Evolutionary conservation across 2,113 vertebrate genomes (phyloP).

Genomic region (Zeus faber): DNA sequence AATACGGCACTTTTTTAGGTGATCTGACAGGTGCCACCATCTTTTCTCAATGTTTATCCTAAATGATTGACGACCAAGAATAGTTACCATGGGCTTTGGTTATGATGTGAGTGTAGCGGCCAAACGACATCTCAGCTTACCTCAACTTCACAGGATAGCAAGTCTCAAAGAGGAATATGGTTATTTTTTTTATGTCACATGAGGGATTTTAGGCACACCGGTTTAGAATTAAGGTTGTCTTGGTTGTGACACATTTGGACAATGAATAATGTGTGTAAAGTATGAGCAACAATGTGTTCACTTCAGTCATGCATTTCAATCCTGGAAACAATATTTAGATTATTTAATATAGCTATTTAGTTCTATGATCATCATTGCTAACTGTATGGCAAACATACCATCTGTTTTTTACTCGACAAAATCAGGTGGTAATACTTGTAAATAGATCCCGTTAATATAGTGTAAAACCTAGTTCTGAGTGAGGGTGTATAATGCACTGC

Average conservation of each 20-base stretch:
- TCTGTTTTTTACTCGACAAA: no score
- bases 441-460: no score
- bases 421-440: no score
- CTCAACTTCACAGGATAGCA: slow-evolving; percentile 33
- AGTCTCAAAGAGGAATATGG: slow-evolving; percentile 26
- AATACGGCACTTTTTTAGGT: slow-evolving; percentile 11
- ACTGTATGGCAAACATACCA: no score
- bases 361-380: no score
- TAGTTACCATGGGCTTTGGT: slow-evolving; percentile 34
- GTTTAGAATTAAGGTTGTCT: slow-evolving; percentile 29
- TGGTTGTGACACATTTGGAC: slow-evolving; percentile 32
- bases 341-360: no score
- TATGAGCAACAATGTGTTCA: no score
- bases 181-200: slow-evolving; percentile 25
- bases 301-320: slow-evolving; percentile 21
- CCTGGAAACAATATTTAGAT: slow-evolving; percentile 24
- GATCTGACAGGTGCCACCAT: slow-evolving; percentile 6
- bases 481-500: slow-evolving; percentile 16
- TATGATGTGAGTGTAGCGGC: slow-evolving; percentile 27
- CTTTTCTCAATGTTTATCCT: slow-evolving; percentile 6
- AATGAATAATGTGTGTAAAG: no score
- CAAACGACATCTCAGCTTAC: slow-evolving; percentile 41
- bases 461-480: no score
- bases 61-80: slow-evolving; percentile 34
- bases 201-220: slow-evolving; percentile 15